Percentiles rank a stretch among this genome's conserved stretches.
phyloP scores from a whole-genome alignment of 1,140 invertebrate species.

The Lordiphosa collinella region DNA sequence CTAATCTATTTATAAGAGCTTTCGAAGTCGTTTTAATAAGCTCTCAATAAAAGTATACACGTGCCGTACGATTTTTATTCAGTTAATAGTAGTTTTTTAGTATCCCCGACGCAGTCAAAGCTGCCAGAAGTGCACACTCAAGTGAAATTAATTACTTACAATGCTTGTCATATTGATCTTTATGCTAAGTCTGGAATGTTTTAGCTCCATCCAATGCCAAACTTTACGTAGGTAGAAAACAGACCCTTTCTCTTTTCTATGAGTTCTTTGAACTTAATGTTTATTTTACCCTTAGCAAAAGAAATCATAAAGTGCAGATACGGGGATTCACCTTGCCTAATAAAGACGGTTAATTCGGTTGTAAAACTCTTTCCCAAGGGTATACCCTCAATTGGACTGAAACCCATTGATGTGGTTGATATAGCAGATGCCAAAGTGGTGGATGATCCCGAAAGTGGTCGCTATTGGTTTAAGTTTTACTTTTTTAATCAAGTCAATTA shows the following conservation, averaged over 20 bases:
- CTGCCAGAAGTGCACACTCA: no score
- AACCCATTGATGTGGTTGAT: slow-evolving; percentile 19
- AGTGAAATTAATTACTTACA: no score
- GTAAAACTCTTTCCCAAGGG: slow-evolving; percentile 12
- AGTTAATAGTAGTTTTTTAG: no score
- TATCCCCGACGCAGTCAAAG: no score
- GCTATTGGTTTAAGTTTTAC: slow-evolving; percentile 18
- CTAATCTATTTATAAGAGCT: no score
- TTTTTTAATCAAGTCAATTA: slow-evolving; percentile 18
- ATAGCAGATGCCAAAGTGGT: slow-evolving; percentile 12
- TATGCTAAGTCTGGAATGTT: no score
- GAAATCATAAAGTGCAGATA: slow-evolving; percentile 41
- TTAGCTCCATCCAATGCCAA: slow-evolving; percentile 4
- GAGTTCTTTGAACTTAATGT: not conserved
- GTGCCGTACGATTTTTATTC: no score
- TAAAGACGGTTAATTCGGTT: slow-evolving; percentile 16
- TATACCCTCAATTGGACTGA: slow-evolving; percentile 16
- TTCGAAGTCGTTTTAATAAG: no score
- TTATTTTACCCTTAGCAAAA: slow-evolving; percentile 11
- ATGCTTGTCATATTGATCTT: no score
- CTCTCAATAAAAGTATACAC: no score
- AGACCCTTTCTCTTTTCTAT: no score
- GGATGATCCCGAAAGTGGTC: slow-evolving; percentile 4
- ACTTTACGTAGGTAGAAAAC: slow-evolving; percentile 28
- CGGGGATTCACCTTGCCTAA: slow-evolving; percentile 27